Conservation (phyloP, 2,113 vertebrate genomes). For the Rana temporaria region DNA sequence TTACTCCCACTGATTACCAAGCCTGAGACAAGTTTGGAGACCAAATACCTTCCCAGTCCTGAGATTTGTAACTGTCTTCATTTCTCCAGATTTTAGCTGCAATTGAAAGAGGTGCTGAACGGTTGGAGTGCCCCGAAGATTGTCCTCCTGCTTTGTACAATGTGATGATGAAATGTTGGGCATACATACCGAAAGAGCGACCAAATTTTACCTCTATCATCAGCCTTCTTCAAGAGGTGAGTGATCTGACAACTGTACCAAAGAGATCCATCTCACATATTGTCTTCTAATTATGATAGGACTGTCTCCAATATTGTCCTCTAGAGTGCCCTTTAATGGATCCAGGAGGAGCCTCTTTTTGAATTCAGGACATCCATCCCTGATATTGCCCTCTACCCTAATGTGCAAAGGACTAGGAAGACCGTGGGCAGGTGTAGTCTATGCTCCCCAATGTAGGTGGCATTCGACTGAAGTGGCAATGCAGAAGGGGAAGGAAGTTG, state of each 20-base stretch:
- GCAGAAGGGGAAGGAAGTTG: too few relatives aligned
- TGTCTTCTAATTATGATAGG: background rate
- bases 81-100: constrained; percentile 76
- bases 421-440: too few relatives aligned
- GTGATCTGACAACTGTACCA: background rate
- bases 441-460: too few relatives aligned
- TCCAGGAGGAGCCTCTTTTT: background rate
- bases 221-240: constrained; percentile 79
- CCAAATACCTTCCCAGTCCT: too few relatives aligned
- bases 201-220: constrained; percentile 77
- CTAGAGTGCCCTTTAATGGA: background rate
- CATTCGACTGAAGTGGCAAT: too few relatives aligned
- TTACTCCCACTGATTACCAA: too few relatives aligned
- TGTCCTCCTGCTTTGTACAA: constrained; percentile 80
- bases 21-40: too few relatives aligned
- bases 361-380: too few relatives aligned
- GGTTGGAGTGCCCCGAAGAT: constrained; percentile 77
- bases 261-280: too few relatives aligned
- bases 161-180: constrained; percentile 83
- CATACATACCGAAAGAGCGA: constrained; percentile 72
- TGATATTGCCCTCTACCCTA: too few relatives aligned
- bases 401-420: too few relatives aligned
- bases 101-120: constrained; percentile 78
- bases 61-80: background rate
- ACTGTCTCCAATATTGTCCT: background rate